Conservation (phyloP, 2,797 vertebrate genomes). For the Fistularia commersonii region DNA sequence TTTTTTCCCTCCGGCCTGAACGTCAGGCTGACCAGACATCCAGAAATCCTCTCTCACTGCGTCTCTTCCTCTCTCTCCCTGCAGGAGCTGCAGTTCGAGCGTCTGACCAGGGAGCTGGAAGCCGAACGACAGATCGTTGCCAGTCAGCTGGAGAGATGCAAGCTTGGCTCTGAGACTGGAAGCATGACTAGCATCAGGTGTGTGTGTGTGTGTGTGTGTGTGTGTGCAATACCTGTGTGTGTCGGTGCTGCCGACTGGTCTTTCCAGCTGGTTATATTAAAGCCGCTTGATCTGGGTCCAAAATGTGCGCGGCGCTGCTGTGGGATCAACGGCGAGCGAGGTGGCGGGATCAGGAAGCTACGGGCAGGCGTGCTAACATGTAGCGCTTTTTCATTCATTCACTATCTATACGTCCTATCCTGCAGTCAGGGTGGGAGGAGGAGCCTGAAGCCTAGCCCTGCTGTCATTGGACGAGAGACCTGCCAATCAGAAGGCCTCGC, state of each 20-base stretch:
- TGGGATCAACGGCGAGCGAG: too few species aligned
- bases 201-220: constrained; percentile 37
- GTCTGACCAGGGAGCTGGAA: constrained; percentile 97
- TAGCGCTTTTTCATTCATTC: too few species aligned
- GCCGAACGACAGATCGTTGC: constrained; percentile 98
- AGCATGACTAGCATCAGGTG: constrained; percentile 99
- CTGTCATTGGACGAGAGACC: too few species aligned
- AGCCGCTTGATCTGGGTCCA: constrained; percentile 34
- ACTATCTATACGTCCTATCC: too few species aligned
- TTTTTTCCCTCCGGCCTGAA: too few species aligned
- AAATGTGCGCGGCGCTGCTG: too few species aligned
- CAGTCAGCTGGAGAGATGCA: constrained; percentile 98
- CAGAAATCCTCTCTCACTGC: constrained; percentile 31
- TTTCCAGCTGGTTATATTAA: constrained; percentile 32
- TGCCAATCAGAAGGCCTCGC: too few species aligned
- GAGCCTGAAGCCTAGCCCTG: too few species aligned
- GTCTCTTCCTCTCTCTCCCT: constrained; percentile 32
- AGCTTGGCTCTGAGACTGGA: constrained; percentile 97
- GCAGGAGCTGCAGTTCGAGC: constrained; percentile 98
- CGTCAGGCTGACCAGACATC: constrained; percentile 34
- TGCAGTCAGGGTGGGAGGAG: too few species aligned
- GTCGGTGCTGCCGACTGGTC: constrained; percentile 36
- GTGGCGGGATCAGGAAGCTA: too few species aligned
- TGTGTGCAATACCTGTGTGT: constrained; percentile 43
- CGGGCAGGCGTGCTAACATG: too few species aligned